phyloP scores from a whole-genome alignment of 2,113 vertebrate genomes.

The Aramus guarauna region DNA sequence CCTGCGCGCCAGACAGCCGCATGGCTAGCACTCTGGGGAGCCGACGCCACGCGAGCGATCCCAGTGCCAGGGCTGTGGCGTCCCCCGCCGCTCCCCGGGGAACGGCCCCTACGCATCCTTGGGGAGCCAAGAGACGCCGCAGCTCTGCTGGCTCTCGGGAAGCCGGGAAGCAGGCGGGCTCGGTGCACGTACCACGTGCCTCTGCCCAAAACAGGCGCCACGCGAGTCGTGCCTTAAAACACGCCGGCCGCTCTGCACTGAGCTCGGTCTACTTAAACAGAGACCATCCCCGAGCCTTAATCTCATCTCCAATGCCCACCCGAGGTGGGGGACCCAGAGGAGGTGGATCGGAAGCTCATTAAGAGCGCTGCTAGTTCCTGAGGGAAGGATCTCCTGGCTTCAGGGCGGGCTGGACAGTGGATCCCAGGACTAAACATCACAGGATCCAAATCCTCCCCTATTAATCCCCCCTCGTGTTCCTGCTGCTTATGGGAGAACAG shows the following conservation, averaged over 20 bases:
- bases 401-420: not conserved
- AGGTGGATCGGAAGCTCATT: not conserved
- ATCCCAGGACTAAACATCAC: not conserved
- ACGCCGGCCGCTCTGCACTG: too few relatives aligned
- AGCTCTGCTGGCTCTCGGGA: not conserved
- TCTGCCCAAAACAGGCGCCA: not conserved
- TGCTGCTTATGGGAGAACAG: not conserved
- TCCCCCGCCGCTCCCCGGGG: not conserved
- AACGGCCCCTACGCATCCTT: not conserved
- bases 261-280: rapidly evolving
- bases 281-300: rapidly evolving
- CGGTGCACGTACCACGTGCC: rapidly evolving
- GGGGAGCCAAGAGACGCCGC: not conserved
- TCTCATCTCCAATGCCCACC: rapidly evolving
- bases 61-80: not conserved
- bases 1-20: not conserved
- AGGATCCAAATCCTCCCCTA: not conserved
- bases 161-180: not conserved
- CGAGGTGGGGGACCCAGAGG: rapidly evolving
- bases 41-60: rapidly evolving
- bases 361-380: not conserved
- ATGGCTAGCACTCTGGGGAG: not conserved
- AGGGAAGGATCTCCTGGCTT: not conserved
- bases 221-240: too few relatives aligned
- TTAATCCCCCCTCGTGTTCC: not conserved